These are phyloP conservation scores for Hirtodrosophila histrioides DNA, from an alignment of 2,888 invertebrate genomes.

Conservation along the genomic window DNA sequence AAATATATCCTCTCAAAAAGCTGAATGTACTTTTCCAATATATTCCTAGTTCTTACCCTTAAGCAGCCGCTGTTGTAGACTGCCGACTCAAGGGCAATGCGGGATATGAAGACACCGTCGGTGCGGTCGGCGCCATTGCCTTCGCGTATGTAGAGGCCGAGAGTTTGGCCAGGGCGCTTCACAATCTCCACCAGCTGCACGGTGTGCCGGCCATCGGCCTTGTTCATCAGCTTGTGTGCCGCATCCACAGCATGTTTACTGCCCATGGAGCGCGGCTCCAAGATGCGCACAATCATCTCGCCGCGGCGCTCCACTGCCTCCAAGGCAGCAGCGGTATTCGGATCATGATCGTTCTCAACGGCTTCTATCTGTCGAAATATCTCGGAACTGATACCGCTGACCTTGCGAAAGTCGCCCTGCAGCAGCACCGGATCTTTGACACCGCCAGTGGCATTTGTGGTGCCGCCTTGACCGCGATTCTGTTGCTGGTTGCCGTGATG, in stretches of 20 bases:
- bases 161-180: slow-evolving; percentile 98
- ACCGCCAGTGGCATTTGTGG: slow-evolving; percentile 71
- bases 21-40: too few species aligned
- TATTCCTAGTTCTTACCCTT: slow-evolving; percentile 86
- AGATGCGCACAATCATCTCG: slow-evolving; percentile 97
- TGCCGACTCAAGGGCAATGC: slow-evolving; percentile 96
- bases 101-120: slow-evolving; percentile 98
- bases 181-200: slow-evolving; percentile 98
- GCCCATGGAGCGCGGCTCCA: slow-evolving; percentile 94
- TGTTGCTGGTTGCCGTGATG: slow-evolving; percentile 85
- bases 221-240: slow-evolving; percentile 92
- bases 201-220: slow-evolving; percentile 88
- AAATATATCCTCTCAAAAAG: too few species aligned
- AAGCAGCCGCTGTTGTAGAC: slow-evolving; percentile 98
- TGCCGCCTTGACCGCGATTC: slow-evolving; percentile 62
- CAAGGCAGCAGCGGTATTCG: slow-evolving; percentile 95
- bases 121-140: slow-evolving; percentile 98
- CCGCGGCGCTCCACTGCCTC: slow-evolving; percentile 96
- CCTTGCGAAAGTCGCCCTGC: slow-evolving; percentile 97
- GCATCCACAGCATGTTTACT: slow-evolving; percentile 94
- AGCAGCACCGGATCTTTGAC: slow-evolving; percentile 90
- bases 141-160: slow-evolving; percentile 98
- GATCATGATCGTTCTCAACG: slow-evolving; percentile 97
- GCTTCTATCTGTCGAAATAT: slow-evolving; percentile 98
- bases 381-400: slow-evolving; percentile 97